Evolutionary conservation across 2,888 invertebrate species (phyloP), one percentile per base, ranked within the genome.

Genomic region (Amiota communis): DNA sequence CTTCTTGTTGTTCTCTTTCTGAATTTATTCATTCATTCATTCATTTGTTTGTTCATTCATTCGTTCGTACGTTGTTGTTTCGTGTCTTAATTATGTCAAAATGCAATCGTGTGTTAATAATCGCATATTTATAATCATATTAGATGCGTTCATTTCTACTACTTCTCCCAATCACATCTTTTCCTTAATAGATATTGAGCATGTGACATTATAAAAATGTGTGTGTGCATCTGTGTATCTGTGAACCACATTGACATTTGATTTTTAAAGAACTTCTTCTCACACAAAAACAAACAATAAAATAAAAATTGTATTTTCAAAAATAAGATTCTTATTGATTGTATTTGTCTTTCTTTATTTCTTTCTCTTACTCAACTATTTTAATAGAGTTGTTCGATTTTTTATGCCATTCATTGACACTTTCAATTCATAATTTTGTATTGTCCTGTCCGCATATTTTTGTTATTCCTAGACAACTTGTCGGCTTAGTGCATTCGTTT

Each of bases 71-170:
- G 36, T 36, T 73, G 70, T 11, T 70, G 78, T 74, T 78, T 78
- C 73, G 75, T 86, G 79, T 82, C 80, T 86, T 80, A 84, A 84
- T 86, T 85, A 81, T 81, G 86, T 87, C 87, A 81, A 76, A 75
- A 77, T 76, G 79, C 86, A 86, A 85, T 85, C 86, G 84, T 81
- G 87, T 87, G 87, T 87, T 81, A 85, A 85, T 86, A 85, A 87
- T 85, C 86, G 81, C 74, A 86, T 85, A 87, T 87, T 87, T 86
- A 86, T 87, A 86, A 85, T 86, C 83, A 79, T 79, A 84, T 87
- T 87, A 87, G 78, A 75, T 73, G 76, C 73, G 53, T 63, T 48
- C 36, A 36, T 36, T 36, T 36, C 6, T 36, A 4, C 53, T 76
- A 76, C 72, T 74, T 67, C 65, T 73, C 70, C 36, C 70, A 70